Conservation (phyloP, 2,113 vertebrate species). For the Actenoides lindsayi region DNA sequence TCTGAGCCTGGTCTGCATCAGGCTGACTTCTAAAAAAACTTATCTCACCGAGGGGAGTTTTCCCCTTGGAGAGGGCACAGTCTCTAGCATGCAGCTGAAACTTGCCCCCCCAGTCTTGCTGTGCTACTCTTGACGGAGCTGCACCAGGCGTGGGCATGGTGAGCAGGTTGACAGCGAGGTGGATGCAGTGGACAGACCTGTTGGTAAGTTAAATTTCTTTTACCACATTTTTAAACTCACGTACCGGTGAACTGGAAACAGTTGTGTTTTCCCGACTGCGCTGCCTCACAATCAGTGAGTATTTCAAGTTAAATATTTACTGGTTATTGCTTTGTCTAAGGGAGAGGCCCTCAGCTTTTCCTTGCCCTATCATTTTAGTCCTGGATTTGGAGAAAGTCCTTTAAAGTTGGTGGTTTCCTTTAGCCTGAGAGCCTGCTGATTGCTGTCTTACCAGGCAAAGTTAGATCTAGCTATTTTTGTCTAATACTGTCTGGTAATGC, state of each 20-base stretch:
- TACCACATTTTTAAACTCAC: rapidly evolving
- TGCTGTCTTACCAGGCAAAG: slow-evolving; percentile 98
- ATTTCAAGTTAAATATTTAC: slow-evolving; percentile 25
- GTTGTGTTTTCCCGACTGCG: not conserved
- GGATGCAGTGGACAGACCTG: not conserved
- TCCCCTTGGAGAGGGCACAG: rapidly evolving
- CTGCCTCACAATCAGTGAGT: not conserved
- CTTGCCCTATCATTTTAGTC: not conserved
- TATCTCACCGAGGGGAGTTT: rapidly evolving
- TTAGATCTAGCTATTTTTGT: slow-evolving; percentile 93
- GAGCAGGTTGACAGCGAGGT: rapidly evolving
- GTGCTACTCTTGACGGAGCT: not conserved
- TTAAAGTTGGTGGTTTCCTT: not conserved
- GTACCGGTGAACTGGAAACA: not conserved
- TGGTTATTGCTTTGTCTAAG: not conserved
- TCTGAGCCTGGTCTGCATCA: not conserved
- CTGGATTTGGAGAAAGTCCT: not conserved
- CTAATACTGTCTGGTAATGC: slow-evolving; percentile 99
- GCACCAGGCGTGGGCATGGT: not conserved
- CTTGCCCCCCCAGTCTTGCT: not conserved
- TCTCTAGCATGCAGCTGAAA: not conserved
- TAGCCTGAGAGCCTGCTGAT: slow-evolving; percentile 80
- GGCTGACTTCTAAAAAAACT: rapidly evolving
- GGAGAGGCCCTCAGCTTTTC: not conserved
- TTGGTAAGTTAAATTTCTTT: not conserved